phyloP scores from a whole-genome alignment of 1,140 invertebrate genomes.

The Notospermus geniculatus region DNA sequence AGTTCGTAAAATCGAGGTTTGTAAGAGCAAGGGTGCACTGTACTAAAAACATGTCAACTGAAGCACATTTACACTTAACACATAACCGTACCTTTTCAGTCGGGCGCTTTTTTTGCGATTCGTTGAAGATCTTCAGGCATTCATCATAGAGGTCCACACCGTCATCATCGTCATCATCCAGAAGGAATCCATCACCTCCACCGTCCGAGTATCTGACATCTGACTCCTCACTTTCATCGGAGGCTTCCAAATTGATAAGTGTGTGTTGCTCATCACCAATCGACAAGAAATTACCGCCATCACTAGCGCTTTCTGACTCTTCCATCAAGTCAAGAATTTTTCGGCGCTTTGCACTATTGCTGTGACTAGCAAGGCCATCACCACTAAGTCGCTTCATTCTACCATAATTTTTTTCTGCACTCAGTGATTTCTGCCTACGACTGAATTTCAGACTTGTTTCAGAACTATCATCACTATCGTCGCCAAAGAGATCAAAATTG shows the following conservation, averaged over 20 bases:
- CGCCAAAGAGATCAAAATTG: constrained; percentile 34
- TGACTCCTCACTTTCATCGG: too few relatives aligned
- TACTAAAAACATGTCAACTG: neutral
- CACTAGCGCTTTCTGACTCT: constrained; percentile 6
- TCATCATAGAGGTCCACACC: constrained; percentile 65
- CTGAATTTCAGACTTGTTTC: constrained; percentile 4
- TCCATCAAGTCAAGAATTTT: neutral
- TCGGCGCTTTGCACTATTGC: neutral
- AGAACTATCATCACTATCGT: constrained; percentile 27
- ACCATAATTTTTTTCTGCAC: neutral
- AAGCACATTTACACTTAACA: neutral
- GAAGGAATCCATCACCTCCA: neutral
- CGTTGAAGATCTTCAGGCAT: constrained; percentile 73
- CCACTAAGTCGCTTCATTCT: neutral
- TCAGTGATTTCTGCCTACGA: neutral
- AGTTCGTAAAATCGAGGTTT: too few relatives aligned
- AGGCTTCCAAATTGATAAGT: too few relatives aligned
- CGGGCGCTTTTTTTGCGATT: constrained; percentile 28
- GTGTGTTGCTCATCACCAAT: too few relatives aligned
- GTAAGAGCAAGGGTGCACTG: too few relatives aligned
- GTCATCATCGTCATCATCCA: constrained; percentile 8
- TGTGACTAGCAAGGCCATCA: neutral
- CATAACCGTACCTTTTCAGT: constrained; percentile 9
- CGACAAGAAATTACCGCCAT: neutral
- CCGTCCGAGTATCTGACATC: neutral